A percentile compares a stretch with the other conserved stretches of the same genome.
Evolutionary conservation across 2,797 vertebrate species (phyloP).

Genomic region (Sebastolobus altivelis): DNA sequence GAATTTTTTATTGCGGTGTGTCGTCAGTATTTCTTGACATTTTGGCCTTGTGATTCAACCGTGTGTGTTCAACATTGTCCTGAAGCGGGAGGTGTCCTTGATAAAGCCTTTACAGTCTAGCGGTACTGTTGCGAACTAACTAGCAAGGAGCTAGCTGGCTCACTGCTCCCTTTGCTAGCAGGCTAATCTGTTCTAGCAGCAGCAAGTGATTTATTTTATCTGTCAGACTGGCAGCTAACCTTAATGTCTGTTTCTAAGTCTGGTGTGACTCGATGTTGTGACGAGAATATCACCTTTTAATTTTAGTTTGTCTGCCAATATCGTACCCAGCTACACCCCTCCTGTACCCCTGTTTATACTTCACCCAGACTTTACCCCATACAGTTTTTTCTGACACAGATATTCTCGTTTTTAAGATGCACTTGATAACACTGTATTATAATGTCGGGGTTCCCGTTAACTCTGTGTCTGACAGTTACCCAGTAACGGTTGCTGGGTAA

Average conservation of each 20-base stretch:
- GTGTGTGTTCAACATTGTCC: slow-evolving; percentile 22
- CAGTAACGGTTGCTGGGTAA: no score
- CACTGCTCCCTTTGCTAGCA: slow-evolving; percentile 54
- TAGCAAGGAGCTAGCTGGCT: slow-evolving; percentile 70
- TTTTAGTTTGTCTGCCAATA: slow-evolving; percentile 14
- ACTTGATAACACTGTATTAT: no score
- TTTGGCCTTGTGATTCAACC: slow-evolving; percentile 22
- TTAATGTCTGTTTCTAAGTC: slow-evolving; percentile 18
- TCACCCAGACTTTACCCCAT: slow-evolving; percentile 47
- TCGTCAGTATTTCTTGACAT: slow-evolving; percentile 41
- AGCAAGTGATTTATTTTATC: slow-evolving; percentile 67
- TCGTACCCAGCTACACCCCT: neutral
- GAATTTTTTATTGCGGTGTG: slow-evolving; percentile 49
- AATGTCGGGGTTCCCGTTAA: no score
- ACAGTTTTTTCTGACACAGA: no score
- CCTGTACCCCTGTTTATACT: slow-evolving; percentile 35
- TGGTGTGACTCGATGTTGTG: slow-evolving; percentile 24
- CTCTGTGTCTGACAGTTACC: no score
- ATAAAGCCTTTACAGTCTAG: slow-evolving; percentile 25
- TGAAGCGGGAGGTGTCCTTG: slow-evolving; percentile 48
- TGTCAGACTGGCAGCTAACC: slow-evolving; percentile 47
- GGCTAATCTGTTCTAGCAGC: slow-evolving; percentile 57
- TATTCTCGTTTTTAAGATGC: no score
- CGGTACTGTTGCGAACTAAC: slow-evolving; percentile 63
- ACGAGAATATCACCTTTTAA: neutral